Evolutionary conservation across 2,797 vertebrate species (phyloP).

Genomic region (Phoeniculus purpureus): DNA sequence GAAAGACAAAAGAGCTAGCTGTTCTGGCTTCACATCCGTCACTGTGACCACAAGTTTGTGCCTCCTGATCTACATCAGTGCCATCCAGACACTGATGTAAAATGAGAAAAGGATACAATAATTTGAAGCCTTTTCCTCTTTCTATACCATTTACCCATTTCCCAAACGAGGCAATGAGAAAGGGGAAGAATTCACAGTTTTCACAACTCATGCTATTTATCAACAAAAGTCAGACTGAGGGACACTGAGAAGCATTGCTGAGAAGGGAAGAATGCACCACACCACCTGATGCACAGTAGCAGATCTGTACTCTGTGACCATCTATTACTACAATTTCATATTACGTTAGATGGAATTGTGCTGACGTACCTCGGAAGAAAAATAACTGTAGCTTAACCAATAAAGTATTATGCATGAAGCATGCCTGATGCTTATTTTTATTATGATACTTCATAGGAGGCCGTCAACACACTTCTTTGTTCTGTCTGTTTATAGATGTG

Average conservation of each 20-base stretch:
- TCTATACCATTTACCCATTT: not conserved
- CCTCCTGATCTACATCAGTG: not conserved
- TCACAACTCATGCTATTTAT: not conserved
- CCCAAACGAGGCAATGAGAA: not conserved
- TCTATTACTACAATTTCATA: not conserved
- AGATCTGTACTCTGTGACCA: not conserved
- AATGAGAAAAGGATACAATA: not conserved
- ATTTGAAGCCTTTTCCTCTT: not conserved
- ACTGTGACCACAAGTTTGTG: too few relatives aligned
- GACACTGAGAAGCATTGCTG: not conserved
- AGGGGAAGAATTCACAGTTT: not conserved
- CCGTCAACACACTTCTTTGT: not conserved
- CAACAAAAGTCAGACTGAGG: not conserved
- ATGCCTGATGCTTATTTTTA: slow-evolving; percentile 4
- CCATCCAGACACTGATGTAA: not conserved
- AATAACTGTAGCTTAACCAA: not conserved
- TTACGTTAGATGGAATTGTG: not conserved
- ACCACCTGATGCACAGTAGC: not conserved
- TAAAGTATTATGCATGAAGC: not conserved
- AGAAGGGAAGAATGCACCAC: not conserved
- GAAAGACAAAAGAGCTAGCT: too few relatives aligned
- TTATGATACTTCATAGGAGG: not conserved
- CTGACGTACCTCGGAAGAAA: not conserved
- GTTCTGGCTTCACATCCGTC: too few relatives aligned
- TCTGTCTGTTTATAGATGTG: not conserved